A percentile compares a stretch with the other conserved stretches of the same genome.
phyloP scores from a whole-genome alignment of 2,797 vertebrate genomes.

The Clarias platycephalus region DNA sequence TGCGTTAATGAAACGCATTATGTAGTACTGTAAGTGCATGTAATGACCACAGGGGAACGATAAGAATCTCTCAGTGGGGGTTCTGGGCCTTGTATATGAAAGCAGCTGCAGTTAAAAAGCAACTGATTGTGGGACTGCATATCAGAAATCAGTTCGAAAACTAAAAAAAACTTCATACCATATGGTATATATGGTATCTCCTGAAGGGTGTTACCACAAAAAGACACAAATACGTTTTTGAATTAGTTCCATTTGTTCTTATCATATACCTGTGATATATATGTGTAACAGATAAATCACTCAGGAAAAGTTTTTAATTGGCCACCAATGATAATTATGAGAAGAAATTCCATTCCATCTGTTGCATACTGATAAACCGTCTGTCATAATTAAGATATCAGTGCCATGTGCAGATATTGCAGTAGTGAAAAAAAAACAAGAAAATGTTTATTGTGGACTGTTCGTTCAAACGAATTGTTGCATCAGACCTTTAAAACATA shows the following conservation, averaged over 20 bases:
- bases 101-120: no score
- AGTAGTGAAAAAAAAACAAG: neutral
- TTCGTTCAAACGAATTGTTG: neutral
- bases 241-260: neutral
- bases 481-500: neutral
- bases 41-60: no score
- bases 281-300: neutral
- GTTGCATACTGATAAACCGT: neutral
- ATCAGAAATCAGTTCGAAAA: neutral
- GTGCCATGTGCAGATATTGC: neutral
- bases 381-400: neutral
- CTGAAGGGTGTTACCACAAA: neutral
- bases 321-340: no score
- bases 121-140: neutral
- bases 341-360: neutral
- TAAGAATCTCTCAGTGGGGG: no score
- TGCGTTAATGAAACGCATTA: no score
- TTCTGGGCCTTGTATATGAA: no score
- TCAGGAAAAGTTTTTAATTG: neutral
- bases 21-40: no score
- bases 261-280: no score
- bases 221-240: neutral
- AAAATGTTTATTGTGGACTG: neutral
- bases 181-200: no score
- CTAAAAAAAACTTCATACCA: no score